These are phyloP conservation scores for Tangara arthus DNA, from an alignment of 2,797 vertebrate genomes.

Conservation along the genomic window DNA sequence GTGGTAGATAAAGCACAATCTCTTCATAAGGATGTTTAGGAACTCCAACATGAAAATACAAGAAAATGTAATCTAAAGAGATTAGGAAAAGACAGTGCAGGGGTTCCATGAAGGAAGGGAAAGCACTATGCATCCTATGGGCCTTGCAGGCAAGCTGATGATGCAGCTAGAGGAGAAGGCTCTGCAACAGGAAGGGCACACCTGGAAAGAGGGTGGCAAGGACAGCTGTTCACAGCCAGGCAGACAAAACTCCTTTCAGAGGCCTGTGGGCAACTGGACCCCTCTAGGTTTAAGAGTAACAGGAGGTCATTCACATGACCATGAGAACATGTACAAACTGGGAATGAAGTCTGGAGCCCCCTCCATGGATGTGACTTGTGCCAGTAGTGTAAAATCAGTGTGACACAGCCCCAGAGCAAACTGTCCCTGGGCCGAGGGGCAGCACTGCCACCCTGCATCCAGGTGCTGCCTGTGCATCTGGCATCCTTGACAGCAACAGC, in stretches of 20 bases:
- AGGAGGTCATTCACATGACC: not conserved
- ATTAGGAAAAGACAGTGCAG: not conserved
- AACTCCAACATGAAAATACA: not conserved
- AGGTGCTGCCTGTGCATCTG: not conserved
- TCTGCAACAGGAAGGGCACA: not conserved
- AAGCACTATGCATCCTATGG: not conserved
- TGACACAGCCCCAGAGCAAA: not conserved
- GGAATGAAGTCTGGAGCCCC: not conserved
- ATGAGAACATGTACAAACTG: not conserved
- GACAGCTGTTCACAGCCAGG: not conserved
- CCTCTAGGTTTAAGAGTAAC: not conserved
- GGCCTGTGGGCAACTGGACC: not conserved
- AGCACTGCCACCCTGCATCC: not conserved
- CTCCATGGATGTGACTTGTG: not conserved
- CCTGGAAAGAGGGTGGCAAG: not conserved
- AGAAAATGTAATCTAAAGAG: not conserved
- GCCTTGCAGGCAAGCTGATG: not conserved
- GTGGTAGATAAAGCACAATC: not conserved
- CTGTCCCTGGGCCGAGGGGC: accelerated
- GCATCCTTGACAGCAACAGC: not conserved
- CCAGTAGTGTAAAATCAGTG: not conserved
- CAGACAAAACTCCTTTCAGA: not conserved
- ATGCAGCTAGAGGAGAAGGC: not conserved
- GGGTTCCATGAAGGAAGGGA: not conserved
- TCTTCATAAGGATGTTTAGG: not conserved